phyloP scores from a whole-genome alignment of 2,113 vertebrate species.

The Antidorcas marsupialis region DNA sequence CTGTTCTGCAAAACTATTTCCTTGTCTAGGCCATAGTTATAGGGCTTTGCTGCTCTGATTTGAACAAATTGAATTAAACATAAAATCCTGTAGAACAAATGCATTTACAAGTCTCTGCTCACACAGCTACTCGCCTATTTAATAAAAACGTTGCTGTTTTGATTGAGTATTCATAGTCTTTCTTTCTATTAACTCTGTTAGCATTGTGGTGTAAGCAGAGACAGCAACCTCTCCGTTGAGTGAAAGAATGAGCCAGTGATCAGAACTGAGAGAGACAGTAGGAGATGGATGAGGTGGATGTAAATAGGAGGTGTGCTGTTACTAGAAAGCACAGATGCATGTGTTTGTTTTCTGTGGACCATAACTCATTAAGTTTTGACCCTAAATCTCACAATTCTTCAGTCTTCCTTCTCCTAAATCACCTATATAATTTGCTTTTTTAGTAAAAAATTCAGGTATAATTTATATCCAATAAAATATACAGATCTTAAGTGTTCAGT shows the following conservation, averaged over 20 bases:
- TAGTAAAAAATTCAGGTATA: background rate
- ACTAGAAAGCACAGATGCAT: background rate
- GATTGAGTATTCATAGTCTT: conserved; percentile 57
- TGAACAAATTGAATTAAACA: conserved; percentile 69
- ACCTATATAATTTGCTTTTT: background rate
- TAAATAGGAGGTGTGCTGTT: background rate
- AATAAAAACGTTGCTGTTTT: conserved; percentile 61
- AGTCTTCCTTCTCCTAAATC: background rate
- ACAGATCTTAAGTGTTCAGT: background rate
- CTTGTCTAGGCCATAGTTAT: conserved; percentile 36
- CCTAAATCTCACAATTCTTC: background rate
- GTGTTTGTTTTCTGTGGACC: background rate
- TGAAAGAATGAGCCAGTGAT: background rate
- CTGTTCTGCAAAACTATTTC: conserved; percentile 31
- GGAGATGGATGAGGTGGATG: background rate
- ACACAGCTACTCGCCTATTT: conserved; percentile 65
- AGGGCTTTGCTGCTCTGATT: conserved; percentile 50
- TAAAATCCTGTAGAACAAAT: conserved; percentile 62
- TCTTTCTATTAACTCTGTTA: conserved; percentile 43
- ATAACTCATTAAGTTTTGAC: background rate
- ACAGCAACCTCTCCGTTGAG: background rate
- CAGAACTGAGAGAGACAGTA: background rate
- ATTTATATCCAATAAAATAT: background rate
- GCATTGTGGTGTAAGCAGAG: background rate
- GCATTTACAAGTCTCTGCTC: conserved; percentile 61